Base-by-base conservation (phyloP, 1,140 invertebrate genomes). In the Drosophila pruinosa region DNA sequence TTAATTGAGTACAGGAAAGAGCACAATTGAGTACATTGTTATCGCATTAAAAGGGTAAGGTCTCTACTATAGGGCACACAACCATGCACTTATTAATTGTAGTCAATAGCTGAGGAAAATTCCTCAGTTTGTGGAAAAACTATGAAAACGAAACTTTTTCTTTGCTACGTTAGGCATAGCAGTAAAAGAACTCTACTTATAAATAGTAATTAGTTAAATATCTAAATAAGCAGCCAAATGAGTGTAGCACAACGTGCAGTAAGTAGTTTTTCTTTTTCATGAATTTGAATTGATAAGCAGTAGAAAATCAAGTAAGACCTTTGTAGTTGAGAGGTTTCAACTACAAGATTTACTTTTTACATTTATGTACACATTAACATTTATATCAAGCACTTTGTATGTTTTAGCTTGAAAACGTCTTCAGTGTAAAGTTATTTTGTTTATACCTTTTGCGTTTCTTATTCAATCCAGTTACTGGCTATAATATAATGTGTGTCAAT, bases 111-210 rank as follows among this genome's bases (percentile, higher is more conserved):
- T 45, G 52, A 17, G 31, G 57, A 63, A 80, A 63, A 88, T 73
- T n/a, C 54, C 50, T 24, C 52, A 45, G 52, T n/a, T 43, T 38
- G 62, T 63, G 57, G 48, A 59, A 75, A 79, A 80, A 14, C 48
- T 67, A 85, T 83, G 80, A 85, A 82, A 76, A 64, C 57, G 57
- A 75, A 70, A 70, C 57, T 41, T 73, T 41, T 43, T n/a, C 39
- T 47, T 22, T 19, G 68, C 68, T 76, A 65, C 72, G 56, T 52
- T 47, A 24, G 50, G 34, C 3, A 10, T 14, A 19, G 6, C 36
- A 28, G 26, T n/a, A 34, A 34, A 47, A n/a, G 50, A 45, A 47
- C 53, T 52, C 8, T n/a, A 38, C 17, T 52, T 3, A 58, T 52
- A 34, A 28, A 10, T 36, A 53, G 26, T 34, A 63, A 74, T 77